Conservation (phyloP, 2,888 invertebrate species). For the Rhabditoides inermis region DNA sequence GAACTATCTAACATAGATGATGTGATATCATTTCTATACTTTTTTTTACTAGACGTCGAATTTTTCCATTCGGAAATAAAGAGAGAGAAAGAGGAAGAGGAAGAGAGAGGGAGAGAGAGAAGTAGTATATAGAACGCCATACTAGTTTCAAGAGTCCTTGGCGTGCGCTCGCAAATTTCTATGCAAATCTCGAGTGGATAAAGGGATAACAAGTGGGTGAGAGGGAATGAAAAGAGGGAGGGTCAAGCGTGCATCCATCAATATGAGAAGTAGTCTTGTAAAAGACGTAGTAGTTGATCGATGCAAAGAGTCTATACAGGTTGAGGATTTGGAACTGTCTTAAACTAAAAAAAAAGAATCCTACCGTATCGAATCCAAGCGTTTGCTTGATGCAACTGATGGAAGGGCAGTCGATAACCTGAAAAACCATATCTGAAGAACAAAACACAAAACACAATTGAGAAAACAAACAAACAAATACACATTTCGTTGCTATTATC, state of each 20-base stretch:
- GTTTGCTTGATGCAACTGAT: constrained; percentile 49
- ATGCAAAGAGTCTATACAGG: too few relatives aligned
- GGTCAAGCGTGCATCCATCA: too few relatives aligned
- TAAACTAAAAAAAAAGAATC: constrained; percentile 5
- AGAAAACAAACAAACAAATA: too few relatives aligned
- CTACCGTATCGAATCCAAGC: constrained; percentile 48
- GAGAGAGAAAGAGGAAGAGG: neutral
- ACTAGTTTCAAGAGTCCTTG: neutral
- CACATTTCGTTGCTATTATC: too few relatives aligned
- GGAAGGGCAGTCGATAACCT: constrained; percentile 46
- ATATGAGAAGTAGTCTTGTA: too few relatives aligned
- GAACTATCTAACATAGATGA: too few relatives aligned
- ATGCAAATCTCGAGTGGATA: neutral
- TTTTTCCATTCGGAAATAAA: too few relatives aligned
- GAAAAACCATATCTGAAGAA: constrained; percentile 9
- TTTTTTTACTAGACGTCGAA: too few relatives aligned
- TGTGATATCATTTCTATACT: too few relatives aligned
- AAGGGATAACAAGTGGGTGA: neutral
- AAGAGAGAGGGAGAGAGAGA: neutral
- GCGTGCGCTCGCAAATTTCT: neutral
- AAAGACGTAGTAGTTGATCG: too few relatives aligned
- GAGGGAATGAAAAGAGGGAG: neutral
- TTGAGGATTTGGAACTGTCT: too few relatives aligned
- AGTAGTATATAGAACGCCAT: neutral
- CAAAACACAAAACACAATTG: too few relatives aligned